phyloP scores from a whole-genome alignment of 2,797 vertebrate genomes.

The Sebastes cheni region DNA sequence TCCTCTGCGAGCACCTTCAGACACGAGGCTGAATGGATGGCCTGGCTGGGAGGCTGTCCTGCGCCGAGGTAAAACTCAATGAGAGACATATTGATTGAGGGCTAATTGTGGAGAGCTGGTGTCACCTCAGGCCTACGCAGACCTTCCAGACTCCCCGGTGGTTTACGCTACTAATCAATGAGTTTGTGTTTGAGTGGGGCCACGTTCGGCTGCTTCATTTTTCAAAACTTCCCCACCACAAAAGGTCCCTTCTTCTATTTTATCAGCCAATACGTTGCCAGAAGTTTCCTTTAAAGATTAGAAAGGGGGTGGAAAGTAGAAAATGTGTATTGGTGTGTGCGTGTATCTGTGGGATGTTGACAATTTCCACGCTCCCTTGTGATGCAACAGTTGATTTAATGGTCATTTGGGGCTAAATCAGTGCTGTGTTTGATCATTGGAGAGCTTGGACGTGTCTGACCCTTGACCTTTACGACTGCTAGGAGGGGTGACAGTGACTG shows the following conservation, averaged over 20 bases:
- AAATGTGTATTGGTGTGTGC: not conserved
- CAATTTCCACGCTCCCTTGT: slow-evolving; percentile 4
- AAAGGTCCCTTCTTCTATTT: not conserved
- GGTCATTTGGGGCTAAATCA: slow-evolving; percentile 77
- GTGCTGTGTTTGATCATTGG: slow-evolving; percentile 83
- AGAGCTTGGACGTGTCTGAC: slow-evolving; percentile 81
- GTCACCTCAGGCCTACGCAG: slow-evolving; percentile 48
- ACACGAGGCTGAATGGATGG: slow-evolving; percentile 21
- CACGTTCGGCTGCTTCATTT: slow-evolving; percentile 18
- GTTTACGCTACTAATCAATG: slow-evolving; percentile 59
- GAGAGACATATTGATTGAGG: slow-evolving; percentile 58
- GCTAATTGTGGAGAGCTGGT: slow-evolving; percentile 34
- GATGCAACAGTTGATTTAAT: slow-evolving; percentile 72
- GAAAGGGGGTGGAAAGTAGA: not conserved
- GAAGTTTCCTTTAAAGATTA: not conserved
- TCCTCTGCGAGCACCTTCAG: slow-evolving; percentile 28
- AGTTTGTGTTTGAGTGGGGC: slow-evolving; percentile 44
- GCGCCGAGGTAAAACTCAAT: slow-evolving; percentile 19
- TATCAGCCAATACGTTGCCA: slow-evolving; percentile 5
- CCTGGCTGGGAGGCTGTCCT: slow-evolving; percentile 11
- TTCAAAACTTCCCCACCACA: slow-evolving; percentile 1
- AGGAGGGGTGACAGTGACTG: slow-evolving; percentile 23
- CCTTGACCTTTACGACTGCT: slow-evolving; percentile 76
- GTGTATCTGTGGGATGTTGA: not conserved
- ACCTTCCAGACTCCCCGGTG: slow-evolving; percentile 40